Base-by-base conservation (phyloP, 2,888 invertebrate species). In the Steromphala cineraria region DNA sequence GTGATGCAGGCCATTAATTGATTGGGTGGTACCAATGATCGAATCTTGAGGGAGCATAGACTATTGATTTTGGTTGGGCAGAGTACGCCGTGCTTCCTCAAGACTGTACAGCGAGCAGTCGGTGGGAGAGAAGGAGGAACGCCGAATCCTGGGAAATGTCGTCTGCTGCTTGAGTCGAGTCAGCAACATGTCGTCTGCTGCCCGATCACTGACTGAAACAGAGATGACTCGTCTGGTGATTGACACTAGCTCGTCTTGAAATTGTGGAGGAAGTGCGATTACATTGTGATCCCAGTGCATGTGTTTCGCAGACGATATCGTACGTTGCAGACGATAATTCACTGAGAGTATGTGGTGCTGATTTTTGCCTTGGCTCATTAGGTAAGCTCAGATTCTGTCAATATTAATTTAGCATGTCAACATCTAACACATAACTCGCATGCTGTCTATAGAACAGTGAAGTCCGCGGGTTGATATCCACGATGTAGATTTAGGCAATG, bases 31-130 rank as follows among this genome's bases (percentile, higher is more conserved):
- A 31, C 71, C 71, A 71, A 31, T 40, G 71, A 36, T 19, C 31
- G 36, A 71, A 71, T 71, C 71, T 71, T 71, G 71, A 71, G 71
- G 71, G 71, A 71, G 36, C 31, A 71, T 40, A 71, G 40, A 40
- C 36, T 71, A 71, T 71, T 36, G 71, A 71, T 71, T 71, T 36
- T 40, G 71, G 40, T 71, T 71, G 31, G 46, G 46, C 31, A 71
- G 71, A 15, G 36, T 19, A 36, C 71, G 15, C n/a, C 71, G 28
- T 17, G 31, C n/a, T 31, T 71, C 71, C 40, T 71, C 71, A 71
- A 71, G 71, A 71, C 71, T 36, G 71, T 31, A 17, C 36, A n/a
- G 40, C n/a, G 24, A 24, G 24, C 62, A 28, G 62, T 28, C n/a
- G 71, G 19, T n/a, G 71, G 24, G 36, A 15, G 71, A 28, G 71